These are phyloP conservation scores for Aspidoscelis tigris DNA, from an alignment of 2,113 vertebrate species.

Conservation along the genomic window DNA sequence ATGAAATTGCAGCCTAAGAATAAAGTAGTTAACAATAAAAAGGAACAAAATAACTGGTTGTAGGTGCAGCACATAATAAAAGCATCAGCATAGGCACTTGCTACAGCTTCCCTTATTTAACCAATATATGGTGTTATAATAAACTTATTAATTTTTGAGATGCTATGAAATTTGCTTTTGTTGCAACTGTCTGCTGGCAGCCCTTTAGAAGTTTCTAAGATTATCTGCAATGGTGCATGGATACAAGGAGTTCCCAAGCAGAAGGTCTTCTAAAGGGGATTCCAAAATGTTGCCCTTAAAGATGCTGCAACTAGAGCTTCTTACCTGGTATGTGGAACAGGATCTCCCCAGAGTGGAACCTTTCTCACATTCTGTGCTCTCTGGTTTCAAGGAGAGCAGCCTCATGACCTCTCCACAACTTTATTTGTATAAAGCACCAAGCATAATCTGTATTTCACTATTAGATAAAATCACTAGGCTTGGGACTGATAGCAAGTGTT, in stretches of 20 bases:
- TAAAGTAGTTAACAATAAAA: neutral
- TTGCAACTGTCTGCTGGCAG: neutral
- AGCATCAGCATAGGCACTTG: neutral
- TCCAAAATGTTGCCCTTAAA: slow-evolving; percentile 3
- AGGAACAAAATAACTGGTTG: too few relatives aligned
- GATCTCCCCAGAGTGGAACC: neutral
- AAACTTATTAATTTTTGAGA: neutral
- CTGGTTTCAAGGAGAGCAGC: slow-evolving; percentile 21
- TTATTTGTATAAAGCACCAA: neutral
- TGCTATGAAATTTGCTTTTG: neutral
- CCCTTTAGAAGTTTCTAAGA: neutral
- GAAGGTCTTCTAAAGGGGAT: neutral
- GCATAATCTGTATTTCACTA: neutral
- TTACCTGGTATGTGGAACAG: slow-evolving; percentile 21
- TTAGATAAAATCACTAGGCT: neutral
- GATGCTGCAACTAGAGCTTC: slow-evolving; percentile 3
- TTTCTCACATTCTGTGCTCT: slow-evolving; percentile 18
- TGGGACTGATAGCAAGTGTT: neutral
- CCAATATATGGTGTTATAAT: neutral
- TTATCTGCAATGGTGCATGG: neutral
- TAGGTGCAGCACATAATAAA: too few relatives aligned
- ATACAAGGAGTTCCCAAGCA: neutral
- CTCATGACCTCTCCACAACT: slow-evolving; percentile 4
- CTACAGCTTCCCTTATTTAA: neutral
- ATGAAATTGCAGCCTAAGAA: too few relatives aligned